Evolutionary conservation across 2,888 invertebrate species (phyloP).

Genomic region (Hofmannophila pseudospretella): DNA sequence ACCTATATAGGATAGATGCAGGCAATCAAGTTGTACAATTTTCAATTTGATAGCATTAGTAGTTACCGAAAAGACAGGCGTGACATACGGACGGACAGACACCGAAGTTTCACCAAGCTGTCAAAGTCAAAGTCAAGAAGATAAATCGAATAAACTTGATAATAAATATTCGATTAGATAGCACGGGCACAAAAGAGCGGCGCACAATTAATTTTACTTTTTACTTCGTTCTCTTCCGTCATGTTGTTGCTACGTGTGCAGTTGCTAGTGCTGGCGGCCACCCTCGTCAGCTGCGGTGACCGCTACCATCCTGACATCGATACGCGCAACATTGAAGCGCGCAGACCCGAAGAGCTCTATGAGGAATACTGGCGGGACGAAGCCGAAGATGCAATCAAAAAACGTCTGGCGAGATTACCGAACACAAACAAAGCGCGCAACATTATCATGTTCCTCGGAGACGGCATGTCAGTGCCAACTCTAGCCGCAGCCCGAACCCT

Average conservation of each 20-base stretch:
- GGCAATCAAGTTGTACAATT: no score
- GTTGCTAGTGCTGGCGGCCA: conserved; percentile 1
- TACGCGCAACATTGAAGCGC: neutral
- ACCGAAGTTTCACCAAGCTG: no score
- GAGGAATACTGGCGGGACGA: conserved; percentile 63
- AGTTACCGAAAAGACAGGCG: no score
- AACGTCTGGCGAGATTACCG: conserved; percentile 42
- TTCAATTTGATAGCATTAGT: no score
- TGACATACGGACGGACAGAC: no score
- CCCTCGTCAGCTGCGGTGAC: conserved; percentile 8
- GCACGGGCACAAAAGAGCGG: no score
- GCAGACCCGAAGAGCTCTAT: conserved; percentile 18
- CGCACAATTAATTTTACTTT: conserved; percentile 4
- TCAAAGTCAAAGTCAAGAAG: no score
- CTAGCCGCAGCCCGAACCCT: conserved; percentile 81
- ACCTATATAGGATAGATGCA: no score
- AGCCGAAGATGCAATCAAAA: conserved; percentile 55
- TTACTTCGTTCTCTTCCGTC: neutral
- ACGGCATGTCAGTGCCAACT: conserved; percentile 86
- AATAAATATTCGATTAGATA: no score
- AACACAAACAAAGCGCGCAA: conserved; percentile 53
- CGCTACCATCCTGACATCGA: conserved; percentile 10
- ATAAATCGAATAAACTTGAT: no score
- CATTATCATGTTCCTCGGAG: conserved; percentile 84
- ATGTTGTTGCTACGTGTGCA: neutral